A percentile compares a stretch with the other conserved stretches of the same genome.
Conservation (phyloP, 2,888 invertebrate genomes). For the Alloplasta piceator region DNA sequence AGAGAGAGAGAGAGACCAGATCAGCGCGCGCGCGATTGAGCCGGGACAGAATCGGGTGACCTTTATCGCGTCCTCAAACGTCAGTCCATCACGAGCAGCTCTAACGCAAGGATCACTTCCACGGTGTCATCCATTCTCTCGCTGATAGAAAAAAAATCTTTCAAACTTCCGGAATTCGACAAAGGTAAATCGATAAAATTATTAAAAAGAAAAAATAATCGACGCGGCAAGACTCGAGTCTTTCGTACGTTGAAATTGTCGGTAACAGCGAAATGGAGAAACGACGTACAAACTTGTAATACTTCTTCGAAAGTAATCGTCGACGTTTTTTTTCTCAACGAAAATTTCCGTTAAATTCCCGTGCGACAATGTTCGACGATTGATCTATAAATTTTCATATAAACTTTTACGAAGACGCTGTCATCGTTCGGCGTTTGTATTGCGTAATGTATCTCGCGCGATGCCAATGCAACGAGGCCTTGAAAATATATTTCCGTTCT, state of each 20-base stretch:
- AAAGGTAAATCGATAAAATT: constrained; percentile 44
- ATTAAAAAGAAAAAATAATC: not conserved
- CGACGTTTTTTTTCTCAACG: not conserved
- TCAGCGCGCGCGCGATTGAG: constrained; percentile 13
- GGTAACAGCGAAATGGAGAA: not conserved
- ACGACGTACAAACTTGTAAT: too few relatives aligned
- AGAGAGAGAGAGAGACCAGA: not conserved
- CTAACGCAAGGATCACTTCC: constrained; percentile 36
- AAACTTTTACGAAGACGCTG: constrained; percentile 23
- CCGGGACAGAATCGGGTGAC: constrained; percentile 42
- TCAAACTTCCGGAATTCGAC: constrained; percentile 19
- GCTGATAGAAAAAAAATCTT: constrained; percentile 20
- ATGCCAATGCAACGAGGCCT: constrained; percentile 51
- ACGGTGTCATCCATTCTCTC: constrained; percentile 47
- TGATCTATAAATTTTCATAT: constrained; percentile 31
- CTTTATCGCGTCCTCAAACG: constrained; percentile 65
- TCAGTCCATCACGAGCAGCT: constrained; percentile 64
- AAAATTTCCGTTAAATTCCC: not conserved
- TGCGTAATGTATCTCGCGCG: constrained; percentile 53
- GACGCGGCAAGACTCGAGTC: not conserved
- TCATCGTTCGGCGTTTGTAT: constrained; percentile 42
- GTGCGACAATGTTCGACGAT: not conserved
- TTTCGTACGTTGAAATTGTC: not conserved
- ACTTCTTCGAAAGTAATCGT: constrained; percentile 1
- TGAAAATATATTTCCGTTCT: constrained; percentile 50